Evolutionary conservation across 2,113 vertebrate species (phyloP).

Genomic region (Genyomyrus donnyi): DNA sequence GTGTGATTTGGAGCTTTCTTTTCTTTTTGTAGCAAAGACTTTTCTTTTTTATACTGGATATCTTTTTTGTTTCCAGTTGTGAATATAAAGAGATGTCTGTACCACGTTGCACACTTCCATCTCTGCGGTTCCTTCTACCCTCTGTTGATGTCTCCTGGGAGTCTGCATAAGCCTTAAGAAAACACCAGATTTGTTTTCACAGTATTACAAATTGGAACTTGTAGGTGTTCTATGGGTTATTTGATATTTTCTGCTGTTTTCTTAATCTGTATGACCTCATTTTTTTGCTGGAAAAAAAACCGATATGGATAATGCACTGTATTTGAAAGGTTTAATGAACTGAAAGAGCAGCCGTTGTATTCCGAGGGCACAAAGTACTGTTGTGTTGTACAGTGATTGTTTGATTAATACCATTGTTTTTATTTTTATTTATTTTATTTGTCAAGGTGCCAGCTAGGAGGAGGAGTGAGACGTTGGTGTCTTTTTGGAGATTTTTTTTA

Average conservation of each 20-base stretch:
- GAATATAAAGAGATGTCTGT: slow-evolving; percentile 35
- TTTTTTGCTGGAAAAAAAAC: slow-evolving; percentile 38
- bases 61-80: slow-evolving; percentile 41
- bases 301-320: slow-evolving; percentile 35
- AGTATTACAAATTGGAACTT: slow-evolving; percentile 47
- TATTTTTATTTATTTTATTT: slow-evolving; percentile 45
- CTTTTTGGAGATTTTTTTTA: slow-evolving; percentile 58
- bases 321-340: slow-evolving; percentile 39
- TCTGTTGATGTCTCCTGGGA: slow-evolving; percentile 39
- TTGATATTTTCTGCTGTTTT: slow-evolving; percentile 50
- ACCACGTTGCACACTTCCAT: slow-evolving; percentile 37
- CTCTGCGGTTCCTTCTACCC: slow-evolving; percentile 40
- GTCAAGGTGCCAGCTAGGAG: slow-evolving; percentile 52
- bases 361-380: slow-evolving; percentile 45
- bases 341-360: slow-evolving; percentile 40
- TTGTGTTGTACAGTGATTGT: slow-evolving; percentile 45
- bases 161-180: slow-evolving; percentile 61
- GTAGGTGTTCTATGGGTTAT: slow-evolving; percentile 54
- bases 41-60: slow-evolving; percentile 18
- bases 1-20: slow-evolving; percentile 22
- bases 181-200: slow-evolving; percentile 48
- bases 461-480: slow-evolving; percentile 48
- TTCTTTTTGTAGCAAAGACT: slow-evolving; percentile 41
- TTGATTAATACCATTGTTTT: slow-evolving; percentile 36
- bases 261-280: slow-evolving; percentile 49